Evolutionary conservation across 2,113 vertebrate species (phyloP).

Genomic region (Saccopteryx leptura): DNA sequence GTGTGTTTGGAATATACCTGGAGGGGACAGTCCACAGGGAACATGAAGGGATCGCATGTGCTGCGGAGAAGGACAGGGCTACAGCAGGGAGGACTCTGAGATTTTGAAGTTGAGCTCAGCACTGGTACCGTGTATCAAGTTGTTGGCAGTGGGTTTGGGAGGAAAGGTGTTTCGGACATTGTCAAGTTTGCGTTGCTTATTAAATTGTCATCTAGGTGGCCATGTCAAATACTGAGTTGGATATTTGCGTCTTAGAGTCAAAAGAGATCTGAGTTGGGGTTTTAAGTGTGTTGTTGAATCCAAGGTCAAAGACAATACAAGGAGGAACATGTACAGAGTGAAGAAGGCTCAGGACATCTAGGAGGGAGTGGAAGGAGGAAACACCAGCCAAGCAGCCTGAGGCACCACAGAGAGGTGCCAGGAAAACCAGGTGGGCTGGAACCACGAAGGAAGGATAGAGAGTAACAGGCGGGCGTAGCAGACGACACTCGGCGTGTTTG

Average conservation of each 20-base stretch:
- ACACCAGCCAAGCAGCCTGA: background rate
- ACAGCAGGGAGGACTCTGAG: background rate
- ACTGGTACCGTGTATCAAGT: background rate
- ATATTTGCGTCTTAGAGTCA: background rate
- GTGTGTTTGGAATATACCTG: background rate
- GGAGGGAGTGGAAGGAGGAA: background rate
- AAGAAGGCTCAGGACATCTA: background rate
- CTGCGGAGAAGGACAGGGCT: background rate
- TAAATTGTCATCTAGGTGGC: background rate
- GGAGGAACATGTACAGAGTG: background rate
- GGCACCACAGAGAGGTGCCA: background rate
- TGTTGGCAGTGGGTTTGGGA: background rate
- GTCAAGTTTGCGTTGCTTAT: background rate
- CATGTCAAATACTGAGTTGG: background rate
- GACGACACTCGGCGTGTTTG: accelerated
- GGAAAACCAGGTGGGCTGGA: background rate
- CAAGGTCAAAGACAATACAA: background rate
- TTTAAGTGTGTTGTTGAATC: background rate
- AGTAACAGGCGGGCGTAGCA: background rate
- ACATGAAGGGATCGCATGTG: accelerated
- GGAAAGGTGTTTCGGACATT: background rate
- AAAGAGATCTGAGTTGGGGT: background rate
- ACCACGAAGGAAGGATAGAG: no score
- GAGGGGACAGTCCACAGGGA: background rate
- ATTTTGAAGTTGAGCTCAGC: background rate